These are phyloP conservation scores for Caenorhabditis sp. DNA, from an alignment of 2,888 invertebrate species.

Conservation along the genomic window DNA sequence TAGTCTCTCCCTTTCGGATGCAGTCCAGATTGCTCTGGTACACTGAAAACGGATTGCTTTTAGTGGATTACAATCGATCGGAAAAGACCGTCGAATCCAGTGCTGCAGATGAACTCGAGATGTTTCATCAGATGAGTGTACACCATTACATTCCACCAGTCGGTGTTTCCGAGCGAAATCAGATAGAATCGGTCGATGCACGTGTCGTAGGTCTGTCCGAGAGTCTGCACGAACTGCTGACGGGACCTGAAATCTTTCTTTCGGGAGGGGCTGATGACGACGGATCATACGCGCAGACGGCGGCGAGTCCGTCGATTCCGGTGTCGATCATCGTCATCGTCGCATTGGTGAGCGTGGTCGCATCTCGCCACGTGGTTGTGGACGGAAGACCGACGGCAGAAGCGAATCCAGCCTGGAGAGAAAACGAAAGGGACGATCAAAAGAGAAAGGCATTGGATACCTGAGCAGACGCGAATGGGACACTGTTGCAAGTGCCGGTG, in stretches of 20 bases:
- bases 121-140: slow-evolving; percentile 66
- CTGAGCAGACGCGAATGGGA: slow-evolving; percentile 51
- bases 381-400: slow-evolving; percentile 29
- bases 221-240: slow-evolving; percentile 57
- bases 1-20: slow-evolving; percentile 54
- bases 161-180: slow-evolving; percentile 51
- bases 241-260: slow-evolving; percentile 48
- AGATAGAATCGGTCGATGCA: slow-evolving; percentile 64
- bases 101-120: slow-evolving; percentile 65
- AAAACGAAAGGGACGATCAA: background rate
- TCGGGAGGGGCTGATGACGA: background rate
- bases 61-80: background rate
- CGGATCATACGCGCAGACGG: slow-evolving; percentile 50
- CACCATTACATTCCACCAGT: slow-evolving; percentile 57
- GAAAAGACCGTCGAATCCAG: slow-evolving; percentile 60
- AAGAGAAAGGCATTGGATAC: background rate
- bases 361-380: slow-evolving; percentile 50
- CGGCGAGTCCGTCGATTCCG: slow-evolving; percentile 52
- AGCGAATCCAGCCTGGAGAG: slow-evolving; percentile 47
- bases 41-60: slow-evolving; percentile 32
- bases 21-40: slow-evolving; percentile 57
- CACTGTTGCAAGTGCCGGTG: slow-evolving; percentile 33
- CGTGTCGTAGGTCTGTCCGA: slow-evolving; percentile 52
- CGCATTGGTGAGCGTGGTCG: slow-evolving; percentile 41
- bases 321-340: slow-evolving; percentile 46